Evolutionary conservation across 2,113 vertebrate genomes (phyloP), one percentile per base, ranked within the genome.

Genomic region (Polypterus bichir): DNA sequence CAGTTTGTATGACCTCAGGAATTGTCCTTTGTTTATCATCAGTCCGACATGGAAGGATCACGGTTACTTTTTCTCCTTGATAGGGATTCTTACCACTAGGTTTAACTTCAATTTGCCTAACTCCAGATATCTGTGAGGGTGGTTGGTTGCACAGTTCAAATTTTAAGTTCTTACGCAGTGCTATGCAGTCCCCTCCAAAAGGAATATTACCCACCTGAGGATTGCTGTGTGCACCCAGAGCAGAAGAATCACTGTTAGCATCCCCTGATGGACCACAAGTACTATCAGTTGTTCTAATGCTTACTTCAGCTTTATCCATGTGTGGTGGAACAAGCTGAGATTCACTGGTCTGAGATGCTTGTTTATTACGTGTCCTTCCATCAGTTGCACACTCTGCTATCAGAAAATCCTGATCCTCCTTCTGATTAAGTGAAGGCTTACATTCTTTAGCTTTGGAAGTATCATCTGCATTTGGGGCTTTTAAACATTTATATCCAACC

Each of bases 401-500:
- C 51, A 75, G 47, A 69, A 87, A 78, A 71, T 91, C 85, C 68
- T 77, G 76, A 78, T 83, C 83, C 68, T 85, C 88, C 0, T 83
- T 82, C 69, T 76, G 80, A 66, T 68, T 85, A 70, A 65, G 65
- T 3, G 82, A 81, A 79, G 76, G 69, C 65, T 79, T 87, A n/a
- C 81, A 82, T 79, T 91, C 92, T 68, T 82, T 83, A 71, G 76
- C 81, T 69, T 83, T 91, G 74, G 72, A 78, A 61, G 80, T 76
- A 60, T 84, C 79, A 71, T 89, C 86, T 67, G 81, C 62, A 69
- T 79, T 78, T 62, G 87, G 76, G 68, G 71, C 84, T 83, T 94
- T 92, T 73, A 98, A 89, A 81, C 93, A 92, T 75, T 91, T 98
- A 80, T 93, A 98, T 71, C 93, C 92, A 69, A 97, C 92, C 70